phyloP scores from a whole-genome alignment of 1,140 invertebrate genomes.

The Plectrocnemia conspersa region DNA sequence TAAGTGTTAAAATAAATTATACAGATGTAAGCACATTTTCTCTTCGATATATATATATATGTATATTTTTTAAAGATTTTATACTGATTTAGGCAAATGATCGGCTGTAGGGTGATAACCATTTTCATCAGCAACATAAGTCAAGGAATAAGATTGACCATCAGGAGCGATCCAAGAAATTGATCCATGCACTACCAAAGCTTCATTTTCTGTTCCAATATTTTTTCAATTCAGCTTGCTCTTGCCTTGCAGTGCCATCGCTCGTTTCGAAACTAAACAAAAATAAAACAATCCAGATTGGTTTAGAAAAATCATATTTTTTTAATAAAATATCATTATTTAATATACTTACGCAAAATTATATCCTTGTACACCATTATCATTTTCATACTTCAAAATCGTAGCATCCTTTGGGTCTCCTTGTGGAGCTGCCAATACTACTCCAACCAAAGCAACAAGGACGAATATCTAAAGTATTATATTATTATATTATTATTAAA shows the following conservation, averaged over 20 bases:
- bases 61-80: slow-evolving; percentile 4
- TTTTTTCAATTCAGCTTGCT: slow-evolving; percentile 52
- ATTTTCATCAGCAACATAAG: slow-evolving; percentile 66
- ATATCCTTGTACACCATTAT: slow-evolving; percentile 46
- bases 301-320: background rate
- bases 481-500: background rate
- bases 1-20: slow-evolving; percentile 1
- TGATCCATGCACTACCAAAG: slow-evolving; percentile 51
- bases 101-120: slow-evolving; percentile 64
- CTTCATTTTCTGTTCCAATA: slow-evolving; percentile 52
- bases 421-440: slow-evolving; percentile 47
- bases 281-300: slow-evolving; percentile 1
- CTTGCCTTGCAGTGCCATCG: slow-evolving; percentile 52
- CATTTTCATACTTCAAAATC: slow-evolving; percentile 52
- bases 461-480: slow-evolving; percentile 41
- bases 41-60: background rate
- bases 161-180: slow-evolving; percentile 55
- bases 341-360: slow-evolving; percentile 30
- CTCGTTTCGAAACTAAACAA: slow-evolving; percentile 50
- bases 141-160: slow-evolving; percentile 60
- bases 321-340: background rate
- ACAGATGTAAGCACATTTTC: background rate
- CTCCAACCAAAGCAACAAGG: slow-evolving; percentile 47
- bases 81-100: slow-evolving; percentile 55
- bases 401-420: slow-evolving; percentile 50